Evolutionary conservation across 2,797 vertebrate genomes (phyloP), one percentile per base, ranked within the genome.

Genomic region (Pseudochaenichthys georgianus): DNA sequence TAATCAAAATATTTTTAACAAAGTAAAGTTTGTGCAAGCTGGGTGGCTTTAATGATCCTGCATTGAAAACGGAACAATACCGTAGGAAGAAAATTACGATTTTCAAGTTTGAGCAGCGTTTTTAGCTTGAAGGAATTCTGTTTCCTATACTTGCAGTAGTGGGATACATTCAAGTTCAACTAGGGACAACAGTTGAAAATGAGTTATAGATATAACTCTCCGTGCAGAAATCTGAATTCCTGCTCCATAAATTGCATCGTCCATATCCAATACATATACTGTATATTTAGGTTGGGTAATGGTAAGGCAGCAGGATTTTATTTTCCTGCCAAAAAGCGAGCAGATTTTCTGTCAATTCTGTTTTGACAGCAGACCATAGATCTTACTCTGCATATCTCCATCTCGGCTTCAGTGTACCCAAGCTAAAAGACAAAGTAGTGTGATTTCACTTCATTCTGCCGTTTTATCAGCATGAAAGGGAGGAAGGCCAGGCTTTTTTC

Each of bases 381-480:
- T 76, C 69, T 68, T 72, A 57, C 31, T 43, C 28, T 34, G 2
- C 48, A 65, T 47, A 23, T 71, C 63, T 78, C 67, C 46, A 41
- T 52, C 21, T 43, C 38, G 45, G 60, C 70, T 50, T 78, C 41
- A 31, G 10, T 48, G 28, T 19, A 77, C 55, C 48, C 6, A 42
- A 42, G 9, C 23, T 73, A 52, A 83, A 76, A 87, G 72, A 84
- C 68, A 76, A 77, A 75, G 68, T 17, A 41, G 69, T 58, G 34
- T 70, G 62, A 75, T 82, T 70, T 73, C 66, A 57, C 52, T 55
- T 74, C 66, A 68, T 61, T 77, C 67, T 64, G 48, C 66, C 58
- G 17, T 88, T 90, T 89, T 77, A 87, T 82, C 57, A 75, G 58
- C 62, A 34, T 72, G 61, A 21, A 57, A 82, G 38, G 17, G 64